These are phyloP conservation scores for Agapostemon virescens DNA, from an alignment of 2,888 invertebrate species.

Conservation along the genomic window DNA sequence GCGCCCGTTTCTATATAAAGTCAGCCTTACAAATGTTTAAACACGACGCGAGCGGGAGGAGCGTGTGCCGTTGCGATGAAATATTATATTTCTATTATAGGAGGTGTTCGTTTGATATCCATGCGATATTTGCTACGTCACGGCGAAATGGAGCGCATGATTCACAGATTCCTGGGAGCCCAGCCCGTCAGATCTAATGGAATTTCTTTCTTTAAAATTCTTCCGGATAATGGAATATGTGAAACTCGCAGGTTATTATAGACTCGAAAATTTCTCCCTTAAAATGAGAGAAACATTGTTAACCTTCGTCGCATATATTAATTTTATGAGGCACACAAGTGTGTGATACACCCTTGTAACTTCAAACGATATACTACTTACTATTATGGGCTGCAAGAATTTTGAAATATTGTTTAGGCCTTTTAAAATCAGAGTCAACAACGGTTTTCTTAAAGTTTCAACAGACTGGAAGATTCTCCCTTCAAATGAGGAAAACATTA, in stretches of 20 bases:
- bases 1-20: constrained; percentile 46
- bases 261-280: background rate
- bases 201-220: constrained; percentile 8
- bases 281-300: background rate
- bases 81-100: constrained; percentile 52
- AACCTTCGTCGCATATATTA: too few relatives aligned
- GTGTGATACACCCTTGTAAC: too few relatives aligned
- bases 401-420: too few relatives aligned
- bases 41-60: constrained; percentile 31
- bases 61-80: constrained; percentile 46
- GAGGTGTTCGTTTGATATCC: constrained; percentile 31
- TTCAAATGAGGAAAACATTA: too few relatives aligned
- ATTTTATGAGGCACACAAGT: too few relatives aligned
- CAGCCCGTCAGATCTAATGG: constrained; percentile 6
- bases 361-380: too few relatives aligned
- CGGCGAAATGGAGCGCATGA: constrained; percentile 32
- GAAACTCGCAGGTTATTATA: background rate
- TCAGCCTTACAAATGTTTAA: constrained; percentile 65
- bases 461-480: too few relatives aligned
- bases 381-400: too few relatives aligned
- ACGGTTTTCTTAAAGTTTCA: too few relatives aligned
- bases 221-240: constrained; percentile 4
- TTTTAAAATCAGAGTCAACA: too few relatives aligned
- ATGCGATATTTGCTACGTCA: constrained; percentile 32
- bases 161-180: constrained; percentile 16